Evolutionary conservation across 1,140 invertebrate genomes (phyloP), one percentile per base, ranked within the genome.

Genomic region (Prorops nasuta): DNA sequence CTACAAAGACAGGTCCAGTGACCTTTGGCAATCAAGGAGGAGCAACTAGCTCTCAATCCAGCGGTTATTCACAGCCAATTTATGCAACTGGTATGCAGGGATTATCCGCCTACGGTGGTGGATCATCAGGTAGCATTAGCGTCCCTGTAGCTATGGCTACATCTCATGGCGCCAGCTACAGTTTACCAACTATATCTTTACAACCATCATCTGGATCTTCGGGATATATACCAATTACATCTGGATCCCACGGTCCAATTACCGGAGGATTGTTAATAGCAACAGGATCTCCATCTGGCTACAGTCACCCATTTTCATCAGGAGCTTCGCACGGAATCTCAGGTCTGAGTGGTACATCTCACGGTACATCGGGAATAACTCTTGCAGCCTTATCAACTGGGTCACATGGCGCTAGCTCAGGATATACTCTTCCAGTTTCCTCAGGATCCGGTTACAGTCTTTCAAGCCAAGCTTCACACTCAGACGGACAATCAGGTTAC

Each of bases 1-100:
- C 49, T 10, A 54, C 62, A 18, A 78, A 77, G 46, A 74, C 55
- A 0, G 74, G 74, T 18, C 76, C 74, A 3, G 68, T 78, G 1
- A 76, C 72, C 0, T 76, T 78, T 14, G 54, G 61, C 4, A 10
- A 44, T 3, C 42, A 63, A 0, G 56, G 48, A 4, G 48, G 60
- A 3, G 31, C 42, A 2, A 14, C 40, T 14, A 12, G 17, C n/a
- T 20, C n/a, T n/a, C n/a, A 10, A 28, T 28, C 24, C 4, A 28
- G 17, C n/a, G 7, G 21, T 32, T 54, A 60, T 37, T 18, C 39
- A 12, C 35, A 15, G 9, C 58, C 50, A 2, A 0, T 36, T 3
- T 65, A 65, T 42, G 38, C 57, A 1, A 35, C 54, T 12, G 55
- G 47, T 14, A 24, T 35, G 8, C 67, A 67, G n/a, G 60, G 64